Percentiles rank a stretch among this genome's conserved stretches.
Evolutionary conservation across 2,113 vertebrate species (phyloP).

Genomic region (western clawed frog (Xenopus tropicalis)): DNA sequence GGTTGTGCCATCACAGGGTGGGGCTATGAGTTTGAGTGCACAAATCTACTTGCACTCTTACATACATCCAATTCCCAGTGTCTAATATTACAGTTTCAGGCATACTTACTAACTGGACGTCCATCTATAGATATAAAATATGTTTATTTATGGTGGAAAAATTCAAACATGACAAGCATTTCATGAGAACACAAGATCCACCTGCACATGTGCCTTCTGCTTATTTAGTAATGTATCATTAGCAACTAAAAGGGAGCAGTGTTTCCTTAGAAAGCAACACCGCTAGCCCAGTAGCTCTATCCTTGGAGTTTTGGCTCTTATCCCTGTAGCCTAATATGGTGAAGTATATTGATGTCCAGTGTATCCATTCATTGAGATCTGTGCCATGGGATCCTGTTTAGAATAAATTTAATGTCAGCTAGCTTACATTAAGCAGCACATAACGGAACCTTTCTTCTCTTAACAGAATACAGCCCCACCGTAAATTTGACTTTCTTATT

Average conservation of each 20-base stretch:
- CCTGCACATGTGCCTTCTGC: neutral
- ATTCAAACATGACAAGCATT: too few species aligned
- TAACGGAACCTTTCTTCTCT: constrained; percentile 16
- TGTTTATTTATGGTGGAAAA: too few species aligned
- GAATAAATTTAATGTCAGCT: constrained; percentile 38
- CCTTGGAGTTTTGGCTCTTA: constrained; percentile 17
- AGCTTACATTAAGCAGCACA: constrained; percentile 34
- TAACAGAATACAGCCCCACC: constrained; percentile 29
- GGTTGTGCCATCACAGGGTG: too few species aligned
- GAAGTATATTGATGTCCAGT: constrained; percentile 26
- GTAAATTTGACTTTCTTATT: too few species aligned
- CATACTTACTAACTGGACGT: too few species aligned
- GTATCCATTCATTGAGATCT: constrained; percentile 21
- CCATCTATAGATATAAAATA: too few species aligned
- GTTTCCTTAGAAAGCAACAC: constrained; percentile 23
- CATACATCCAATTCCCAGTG: too few species aligned
- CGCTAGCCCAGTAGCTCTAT: neutral
- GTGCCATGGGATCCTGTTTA: constrained; percentile 37
- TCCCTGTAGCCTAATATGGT: constrained; percentile 40
- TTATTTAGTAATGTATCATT: constrained; percentile 10
- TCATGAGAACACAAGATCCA: too few species aligned
- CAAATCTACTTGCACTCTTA: too few species aligned
- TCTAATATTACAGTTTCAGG: too few species aligned
- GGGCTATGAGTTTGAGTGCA: too few species aligned
- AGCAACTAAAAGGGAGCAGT: neutral